Base-by-base conservation (phyloP, 1,140 invertebrate genomes). In the Aphelinus certus region DNA sequence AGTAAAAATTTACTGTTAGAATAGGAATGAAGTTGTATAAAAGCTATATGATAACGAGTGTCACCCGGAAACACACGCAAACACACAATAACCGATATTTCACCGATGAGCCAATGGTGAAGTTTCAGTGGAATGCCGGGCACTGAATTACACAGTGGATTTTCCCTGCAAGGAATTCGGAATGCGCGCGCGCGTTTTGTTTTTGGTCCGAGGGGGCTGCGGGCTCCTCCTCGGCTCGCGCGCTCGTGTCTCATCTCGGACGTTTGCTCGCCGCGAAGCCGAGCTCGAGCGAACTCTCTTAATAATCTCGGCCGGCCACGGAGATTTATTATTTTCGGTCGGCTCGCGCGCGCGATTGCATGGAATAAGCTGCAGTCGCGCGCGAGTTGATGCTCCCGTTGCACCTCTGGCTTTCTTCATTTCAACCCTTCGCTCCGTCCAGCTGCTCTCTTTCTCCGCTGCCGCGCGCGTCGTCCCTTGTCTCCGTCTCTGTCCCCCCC, bases 301-400 rank as follows among this genome's bases (percentile, higher is more conserved):
- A 88, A 87, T 88, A 87, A 87, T 87, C 83, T 79, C 81, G 79
- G 82, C 81, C 76, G 58, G 49, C 42, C 64, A 46, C 47, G 80
- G 83, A 88, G 87, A 88, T 88, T 88, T 88, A 88, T 88, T 88
- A 88, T 88, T 87, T 88, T 87, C 83, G 83, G 84, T 79, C 83
- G 58, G 4, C 26, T 60, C n/a, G 9, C 42, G 9, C 51, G 51
- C 51, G 51, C 51, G 51, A 0, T 4, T 51, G 10, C 6, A 26
- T 43, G 9, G 46, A 53, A 75, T 75, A 64, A 75, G 66, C 60
- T 51, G 46, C 55, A 62, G 49, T 57, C 51, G 48, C 2, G n/a
- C 65, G 48, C 57, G 58, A 69, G 73, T 69, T 64, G 67, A 66
- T 76, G 64, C 73, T 63, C 65, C 63, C 49, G 75, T 76, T 76